These are phyloP conservation scores for Vombatus ursinus DNA, from an alignment of 2,113 vertebrate genomes.

Conservation along the genomic window DNA sequence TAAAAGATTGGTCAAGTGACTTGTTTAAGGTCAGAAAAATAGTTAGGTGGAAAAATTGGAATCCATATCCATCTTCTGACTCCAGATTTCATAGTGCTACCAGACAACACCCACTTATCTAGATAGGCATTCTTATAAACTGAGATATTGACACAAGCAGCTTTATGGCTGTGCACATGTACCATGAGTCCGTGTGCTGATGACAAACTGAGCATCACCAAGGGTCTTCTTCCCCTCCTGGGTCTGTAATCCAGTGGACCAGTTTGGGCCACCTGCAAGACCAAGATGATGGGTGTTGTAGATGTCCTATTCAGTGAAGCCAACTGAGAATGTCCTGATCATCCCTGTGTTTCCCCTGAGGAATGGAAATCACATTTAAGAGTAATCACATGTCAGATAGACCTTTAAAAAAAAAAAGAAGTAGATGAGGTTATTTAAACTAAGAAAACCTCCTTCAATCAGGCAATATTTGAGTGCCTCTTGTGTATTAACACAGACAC, in stretches of 20 bases:
- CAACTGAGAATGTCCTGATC: background rate
- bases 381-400: background rate
- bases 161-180: rapidly evolving
- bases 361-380: too few relatives aligned
- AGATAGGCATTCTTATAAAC: background rate
- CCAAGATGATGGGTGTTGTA: background rate
- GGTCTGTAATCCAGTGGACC: background rate
- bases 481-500: background rate
- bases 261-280: background rate
- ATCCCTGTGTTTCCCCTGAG: background rate
- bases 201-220: background rate
- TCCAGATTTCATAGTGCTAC: background rate
- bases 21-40: background rate
- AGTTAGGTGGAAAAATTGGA: background rate
- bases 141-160: background rate
- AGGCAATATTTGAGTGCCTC: background rate
- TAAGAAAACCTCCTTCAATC: background rate
- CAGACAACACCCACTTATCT: background rate
- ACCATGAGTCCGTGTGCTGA: background rate
- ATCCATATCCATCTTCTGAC: background rate
- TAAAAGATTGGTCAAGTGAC: background rate
- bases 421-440: background rate
- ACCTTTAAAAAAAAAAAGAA: background rate
- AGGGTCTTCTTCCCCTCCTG: background rate
- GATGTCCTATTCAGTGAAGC: background rate